Conservation (phyloP, 2,113 vertebrate genomes). For the Clarias magur region DNA sequence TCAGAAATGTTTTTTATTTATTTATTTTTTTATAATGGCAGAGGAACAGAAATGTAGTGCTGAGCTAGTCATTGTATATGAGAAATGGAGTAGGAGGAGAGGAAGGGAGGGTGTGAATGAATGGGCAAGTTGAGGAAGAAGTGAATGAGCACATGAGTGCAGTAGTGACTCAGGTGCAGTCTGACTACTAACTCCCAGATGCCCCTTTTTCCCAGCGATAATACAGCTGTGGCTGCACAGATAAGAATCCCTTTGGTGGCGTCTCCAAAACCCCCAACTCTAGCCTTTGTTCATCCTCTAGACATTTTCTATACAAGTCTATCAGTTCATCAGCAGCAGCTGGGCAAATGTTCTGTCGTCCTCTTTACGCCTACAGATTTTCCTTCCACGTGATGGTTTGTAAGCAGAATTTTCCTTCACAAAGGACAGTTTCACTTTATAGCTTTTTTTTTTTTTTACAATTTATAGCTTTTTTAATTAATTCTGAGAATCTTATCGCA, state of each 20-base stretch:
- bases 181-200: slow-evolving; percentile 3
- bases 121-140: background rate
- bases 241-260: slow-evolving; percentile 18
- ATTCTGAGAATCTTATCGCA: background rate
- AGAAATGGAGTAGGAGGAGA: background rate
- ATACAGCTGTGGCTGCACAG: slow-evolving; percentile 20
- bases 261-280: slow-evolving; percentile 10
- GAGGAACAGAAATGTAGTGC: background rate
- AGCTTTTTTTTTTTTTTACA: too few species aligned
- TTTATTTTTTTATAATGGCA: background rate
- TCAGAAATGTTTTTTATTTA: background rate
- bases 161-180: slow-evolving; percentile 19
- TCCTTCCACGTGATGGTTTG: background rate
- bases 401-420: background rate
- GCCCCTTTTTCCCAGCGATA: background rate
- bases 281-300: background rate
- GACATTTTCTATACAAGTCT: background rate
- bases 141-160: background rate
- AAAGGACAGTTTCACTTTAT: background rate
- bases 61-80: background rate
- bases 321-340: slow-evolving; percentile 18
- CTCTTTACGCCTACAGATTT: background rate
- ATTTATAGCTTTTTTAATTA: background rate
- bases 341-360: slow-evolving; percentile 4
- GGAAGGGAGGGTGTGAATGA: background rate